Evolutionary conservation across 2,797 vertebrate genomes (phyloP), one percentile per base, ranked within the genome.

Genomic region (Galago senegalensis): DNA sequence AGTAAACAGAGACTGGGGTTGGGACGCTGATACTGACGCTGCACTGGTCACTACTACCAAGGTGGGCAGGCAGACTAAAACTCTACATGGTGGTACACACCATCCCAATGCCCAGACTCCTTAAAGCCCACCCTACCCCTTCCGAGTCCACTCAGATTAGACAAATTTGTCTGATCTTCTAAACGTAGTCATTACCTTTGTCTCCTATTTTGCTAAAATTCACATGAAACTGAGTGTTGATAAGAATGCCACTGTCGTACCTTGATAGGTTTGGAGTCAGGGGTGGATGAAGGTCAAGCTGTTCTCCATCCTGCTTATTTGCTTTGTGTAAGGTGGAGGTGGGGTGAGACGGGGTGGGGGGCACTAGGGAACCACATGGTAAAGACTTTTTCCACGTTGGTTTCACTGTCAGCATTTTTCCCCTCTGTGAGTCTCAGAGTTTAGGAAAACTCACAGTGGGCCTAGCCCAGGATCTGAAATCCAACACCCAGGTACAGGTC

Each of bases 31-130:
- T 95, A 98, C 98, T 98, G 98, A 98, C 98, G 98, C 98, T 97
- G 98, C 98, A 98, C 98, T 99, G 99, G 98, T 93, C 83, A 31
- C 98, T 98, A 98, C 53, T 98, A 99, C 98, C 98, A 98, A 99
- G 98, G 98, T 97, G 98, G 99, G 98, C 99, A 46, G 95, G 98
- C 98, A 98, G 99, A 98, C 98, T 98, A 97, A 97, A 98, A 98
- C 98, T 98, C 99, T 99, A 99, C 98, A 98, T 97, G 99, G 99
- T 98, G 99, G 99, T 99, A 98, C 98, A 98, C 98, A 99, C 99
- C 99, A 98, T 98, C 98, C 98, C 97, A 98, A 99, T 97, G 97
- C 98, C 99, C 98, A 98, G 98, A 98, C 97, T 91, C 96, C 97
- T 96, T 85, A 96, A 97, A 97, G 97, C 95, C 97, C 87, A 87